phyloP scores from a whole-genome alignment of 2,797 vertebrate species.

The Notoglanidium macrostoma region DNA sequence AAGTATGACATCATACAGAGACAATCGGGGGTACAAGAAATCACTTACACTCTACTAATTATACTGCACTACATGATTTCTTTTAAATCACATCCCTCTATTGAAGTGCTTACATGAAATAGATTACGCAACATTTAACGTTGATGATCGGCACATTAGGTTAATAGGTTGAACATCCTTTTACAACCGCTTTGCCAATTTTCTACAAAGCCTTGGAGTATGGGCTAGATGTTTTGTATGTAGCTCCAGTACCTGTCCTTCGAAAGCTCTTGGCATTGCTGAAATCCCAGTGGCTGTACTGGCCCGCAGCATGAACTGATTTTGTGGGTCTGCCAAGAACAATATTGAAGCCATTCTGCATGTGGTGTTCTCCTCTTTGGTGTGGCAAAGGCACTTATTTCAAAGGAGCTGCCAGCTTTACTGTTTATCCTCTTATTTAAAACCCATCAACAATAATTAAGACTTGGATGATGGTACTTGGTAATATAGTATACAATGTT shows the following conservation, averaged over 20 bases:
- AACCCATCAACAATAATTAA: neutral
- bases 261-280: constrained; percentile 31
- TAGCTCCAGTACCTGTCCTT: constrained; percentile 2
- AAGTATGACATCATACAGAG: constrained; percentile 48
- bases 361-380: constrained; percentile 41
- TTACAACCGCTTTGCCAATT: neutral
- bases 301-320: constrained; percentile 24
- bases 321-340: constrained; percentile 37
- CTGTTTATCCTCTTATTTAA: constrained; percentile 12
- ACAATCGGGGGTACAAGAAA: neutral
- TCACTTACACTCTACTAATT: constrained; percentile 23
- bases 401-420: constrained; percentile 21
- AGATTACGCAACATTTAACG: neutral
- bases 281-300: constrained; percentile 29
- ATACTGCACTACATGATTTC: constrained; percentile 18
- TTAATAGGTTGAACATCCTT: neutral
- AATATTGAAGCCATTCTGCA: constrained; percentile 44
- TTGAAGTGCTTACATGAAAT: neutral
- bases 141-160: neutral
- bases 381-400: constrained; percentile 38
- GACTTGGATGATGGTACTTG: neutral
- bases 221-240: neutral
- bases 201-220: neutral
- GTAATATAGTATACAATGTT: neutral
- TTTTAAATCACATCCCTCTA: neutral